A percentile compares a stretch with the other conserved stretches of the same genome.
These are phyloP conservation scores for Plagodis dolabraria DNA, from an alignment of 2,888 invertebrate species.

Conservation along the genomic window DNA sequence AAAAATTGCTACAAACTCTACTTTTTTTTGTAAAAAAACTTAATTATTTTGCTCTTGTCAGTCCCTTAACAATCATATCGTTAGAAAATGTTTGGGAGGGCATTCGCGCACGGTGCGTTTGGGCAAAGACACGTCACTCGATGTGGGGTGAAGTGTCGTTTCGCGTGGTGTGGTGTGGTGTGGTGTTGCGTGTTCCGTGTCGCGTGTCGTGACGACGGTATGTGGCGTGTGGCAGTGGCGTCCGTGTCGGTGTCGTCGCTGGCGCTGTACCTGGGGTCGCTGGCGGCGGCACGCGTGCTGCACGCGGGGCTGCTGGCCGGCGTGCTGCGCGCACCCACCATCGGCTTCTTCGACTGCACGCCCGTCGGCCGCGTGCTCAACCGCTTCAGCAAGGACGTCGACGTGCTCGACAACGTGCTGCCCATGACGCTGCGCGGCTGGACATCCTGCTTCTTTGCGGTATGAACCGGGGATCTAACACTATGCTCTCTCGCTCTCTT, in stretches of 20 bases:
- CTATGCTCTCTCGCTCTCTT: background rate
- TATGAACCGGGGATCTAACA: slow-evolving; percentile 55
- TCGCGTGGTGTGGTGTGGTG: background rate
- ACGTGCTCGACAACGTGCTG: slow-evolving; percentile 89
- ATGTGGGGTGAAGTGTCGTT: too few species aligned
- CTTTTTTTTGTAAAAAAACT: too few species aligned
- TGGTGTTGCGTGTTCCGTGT: background rate
- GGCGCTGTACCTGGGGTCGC: slow-evolving; percentile 87
- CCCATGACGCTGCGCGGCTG: slow-evolving; percentile 90
- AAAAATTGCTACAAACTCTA: too few species aligned
- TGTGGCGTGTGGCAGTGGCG: slow-evolving; percentile 78
- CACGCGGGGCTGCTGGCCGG: slow-evolving; percentile 87
- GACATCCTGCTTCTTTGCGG: slow-evolving; percentile 87
- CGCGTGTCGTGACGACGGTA: slow-evolving; percentile 17
- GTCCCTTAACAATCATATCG: too few species aligned
- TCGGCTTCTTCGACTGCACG: slow-evolving; percentile 92
- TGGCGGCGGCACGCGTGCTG: slow-evolving; percentile 86
- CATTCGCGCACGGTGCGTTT: background rate
- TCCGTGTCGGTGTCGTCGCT: slow-evolving; percentile 88
- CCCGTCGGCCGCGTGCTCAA: slow-evolving; percentile 92
- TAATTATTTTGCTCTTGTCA: too few species aligned
- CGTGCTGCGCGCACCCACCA: slow-evolving; percentile 87
- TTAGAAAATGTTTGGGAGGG: background rate
- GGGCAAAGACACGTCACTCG: background rate
- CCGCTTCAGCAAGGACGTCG: slow-evolving; percentile 91